phyloP scores from a whole-genome alignment of 2,888 invertebrate species.

The Caenorhabditis japonica region DNA sequence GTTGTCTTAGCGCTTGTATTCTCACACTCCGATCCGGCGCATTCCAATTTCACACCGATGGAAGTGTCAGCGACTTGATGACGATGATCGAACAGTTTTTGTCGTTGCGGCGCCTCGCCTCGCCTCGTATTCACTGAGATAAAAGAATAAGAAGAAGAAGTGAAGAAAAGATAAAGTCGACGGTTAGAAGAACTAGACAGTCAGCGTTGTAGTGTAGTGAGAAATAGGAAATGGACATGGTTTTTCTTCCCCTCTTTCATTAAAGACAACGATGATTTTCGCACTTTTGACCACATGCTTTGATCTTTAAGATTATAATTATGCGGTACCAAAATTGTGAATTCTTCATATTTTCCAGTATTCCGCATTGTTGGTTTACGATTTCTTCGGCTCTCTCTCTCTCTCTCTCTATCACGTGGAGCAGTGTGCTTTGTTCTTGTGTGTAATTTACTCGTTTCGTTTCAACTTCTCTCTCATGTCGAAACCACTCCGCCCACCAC shows the following conservation, averaged over 20 bases:
- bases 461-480: conserved; percentile 5
- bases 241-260: neutral
- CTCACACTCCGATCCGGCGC: conserved; percentile 7
- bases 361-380: too few relatives aligned
- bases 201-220: conserved; percentile 17
- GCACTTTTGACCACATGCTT: conserved; percentile 21
- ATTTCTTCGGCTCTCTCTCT: conserved; percentile 6
- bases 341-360: neutral
- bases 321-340: too few relatives aligned
- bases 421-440: neutral
- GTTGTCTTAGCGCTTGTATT: too few relatives aligned
- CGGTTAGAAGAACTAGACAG: neutral
- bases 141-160: conserved; percentile 19
- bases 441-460: conserved; percentile 34
- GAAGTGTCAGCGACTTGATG: conserved; percentile 16
- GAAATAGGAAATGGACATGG: neutral
- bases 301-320: too few relatives aligned
- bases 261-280: neutral
- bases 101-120: conserved; percentile 1
- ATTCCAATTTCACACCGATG: conserved; percentile 8
- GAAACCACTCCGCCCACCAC: conserved; percentile 8
- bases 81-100: conserved; percentile 50
- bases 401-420: conserved; percentile 21
- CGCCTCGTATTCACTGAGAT: conserved; percentile 28
- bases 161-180: conserved; percentile 2